Conservation (phyloP, 2,888 invertebrate genomes). For the Nematopogon swammerdamellus region DNA sequence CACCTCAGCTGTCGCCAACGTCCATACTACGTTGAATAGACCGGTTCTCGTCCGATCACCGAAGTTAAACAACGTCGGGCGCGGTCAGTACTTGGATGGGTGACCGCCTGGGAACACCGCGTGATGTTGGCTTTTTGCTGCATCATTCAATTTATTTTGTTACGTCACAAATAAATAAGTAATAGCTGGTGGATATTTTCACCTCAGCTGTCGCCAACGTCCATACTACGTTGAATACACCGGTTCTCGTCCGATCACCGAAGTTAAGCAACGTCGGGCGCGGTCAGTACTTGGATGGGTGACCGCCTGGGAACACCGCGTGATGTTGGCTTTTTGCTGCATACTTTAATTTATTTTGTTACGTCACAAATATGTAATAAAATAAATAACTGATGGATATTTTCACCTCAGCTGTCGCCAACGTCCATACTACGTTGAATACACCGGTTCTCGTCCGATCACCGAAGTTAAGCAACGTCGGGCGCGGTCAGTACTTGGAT, state of each 20-base stretch:
- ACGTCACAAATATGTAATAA: too few species aligned
- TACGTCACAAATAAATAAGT: too few species aligned
- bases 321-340: conserved; percentile 12
- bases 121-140: conserved; percentile 16
- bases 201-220: conserved; percentile 30
- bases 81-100: conserved; percentile 19
- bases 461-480: conserved; percentile 16
- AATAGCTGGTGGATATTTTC: too few species aligned
- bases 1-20: too few species aligned
- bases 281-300: conserved; percentile 27
- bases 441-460: conserved; percentile 14
- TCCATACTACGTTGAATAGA: too few species aligned
- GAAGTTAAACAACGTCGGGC: conserved; percentile 18
- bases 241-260: conserved; percentile 48
- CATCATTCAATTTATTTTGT: too few species aligned
- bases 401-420: conserved; percentile 10
- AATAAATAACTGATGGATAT: too few species aligned
- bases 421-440: conserved; percentile 16
- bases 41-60: conserved; percentile 21
- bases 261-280: conserved; percentile 45
- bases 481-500: conserved; percentile 19
- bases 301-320: conserved; percentile 18
- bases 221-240: conserved; percentile 38
- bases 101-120: conserved; percentile 18
- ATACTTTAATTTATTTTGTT: too few species aligned